phyloP scores from a whole-genome alignment of 2,113 vertebrate genomes.

The Sclerurus mexicanus region DNA sequence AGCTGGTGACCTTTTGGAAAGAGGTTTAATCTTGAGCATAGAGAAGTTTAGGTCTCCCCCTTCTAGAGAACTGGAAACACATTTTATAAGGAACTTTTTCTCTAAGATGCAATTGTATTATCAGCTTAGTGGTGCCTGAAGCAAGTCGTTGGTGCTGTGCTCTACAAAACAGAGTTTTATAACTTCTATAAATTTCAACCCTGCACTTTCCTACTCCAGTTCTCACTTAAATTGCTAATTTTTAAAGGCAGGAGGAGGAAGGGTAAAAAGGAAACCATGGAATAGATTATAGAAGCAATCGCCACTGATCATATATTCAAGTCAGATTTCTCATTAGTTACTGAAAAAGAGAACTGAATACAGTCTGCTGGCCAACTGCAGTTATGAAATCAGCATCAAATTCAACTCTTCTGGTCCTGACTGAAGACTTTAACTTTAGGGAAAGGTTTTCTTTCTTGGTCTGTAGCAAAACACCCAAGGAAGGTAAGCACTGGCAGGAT shows the following conservation, averaged over 20 bases:
- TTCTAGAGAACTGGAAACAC: neutral
- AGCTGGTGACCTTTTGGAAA: neutral
- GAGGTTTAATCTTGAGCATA: neutral
- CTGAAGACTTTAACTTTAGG: neutral
- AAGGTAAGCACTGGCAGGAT: neutral
- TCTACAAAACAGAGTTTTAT: neutral
- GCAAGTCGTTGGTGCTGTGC: neutral
- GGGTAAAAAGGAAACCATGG: neutral
- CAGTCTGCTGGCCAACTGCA: neutral
- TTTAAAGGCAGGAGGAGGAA: neutral
- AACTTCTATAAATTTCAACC: neutral
- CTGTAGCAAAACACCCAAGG: neutral
- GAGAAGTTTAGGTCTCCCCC: neutral
- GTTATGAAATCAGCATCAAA: neutral
- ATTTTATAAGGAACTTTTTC: neutral
- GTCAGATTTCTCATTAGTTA: neutral
- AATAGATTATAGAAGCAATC: neutral
- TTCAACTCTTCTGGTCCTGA: neutral
- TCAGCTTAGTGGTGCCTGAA: neutral
- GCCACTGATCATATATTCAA: neutral
- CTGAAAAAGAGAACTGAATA: neutral
- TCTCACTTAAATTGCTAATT: neutral
- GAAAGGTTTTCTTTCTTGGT: neutral
- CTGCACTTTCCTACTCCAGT: neutral
- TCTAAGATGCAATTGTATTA: neutral